These are phyloP conservation scores for Valencia hispanica DNA, from an alignment of 2,797 vertebrate species.

Conservation along the genomic window DNA sequence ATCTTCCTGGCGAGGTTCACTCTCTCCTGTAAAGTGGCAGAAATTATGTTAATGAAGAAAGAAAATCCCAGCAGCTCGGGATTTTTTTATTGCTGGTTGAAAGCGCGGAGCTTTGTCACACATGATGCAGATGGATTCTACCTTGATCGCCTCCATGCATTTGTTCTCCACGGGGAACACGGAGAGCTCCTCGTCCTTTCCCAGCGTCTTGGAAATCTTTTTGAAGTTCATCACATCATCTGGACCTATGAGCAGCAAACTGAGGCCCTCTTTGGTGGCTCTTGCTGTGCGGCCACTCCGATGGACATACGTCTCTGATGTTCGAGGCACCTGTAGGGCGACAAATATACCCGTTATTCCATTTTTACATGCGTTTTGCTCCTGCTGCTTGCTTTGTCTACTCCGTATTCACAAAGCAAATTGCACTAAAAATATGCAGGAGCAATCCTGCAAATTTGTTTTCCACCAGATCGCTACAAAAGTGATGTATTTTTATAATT, in stretches of 20 bases:
- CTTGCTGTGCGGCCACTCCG: conserved; percentile 94
- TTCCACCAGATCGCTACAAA: background rate
- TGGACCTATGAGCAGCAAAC: conserved; percentile 90
- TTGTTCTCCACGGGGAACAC: conserved; percentile 89
- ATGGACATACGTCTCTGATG: conserved; percentile 94
- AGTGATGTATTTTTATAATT: background rate
- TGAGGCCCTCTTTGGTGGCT: conserved; percentile 90
- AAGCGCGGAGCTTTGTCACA: background rate
- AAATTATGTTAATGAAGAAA: background rate
- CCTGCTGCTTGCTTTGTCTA: background rate
- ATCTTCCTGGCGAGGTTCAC: conserved; percentile 89
- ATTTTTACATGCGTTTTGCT: background rate
- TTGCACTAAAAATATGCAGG: background rate
- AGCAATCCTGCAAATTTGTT: background rate
- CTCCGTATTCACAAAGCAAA: background rate
- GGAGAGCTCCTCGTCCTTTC: conserved; percentile 90
- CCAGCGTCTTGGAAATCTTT: conserved; percentile 90
- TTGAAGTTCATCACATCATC: conserved; percentile 92
- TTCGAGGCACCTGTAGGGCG: conserved; percentile 88
- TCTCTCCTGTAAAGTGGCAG: conserved; percentile 81
- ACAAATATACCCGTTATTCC: background rate
- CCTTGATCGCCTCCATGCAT: conserved; percentile 91
- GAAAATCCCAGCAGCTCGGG: background rate
- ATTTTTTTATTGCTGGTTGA: background rate
- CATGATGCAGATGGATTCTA: conserved; percentile 52